Conservation (phyloP, 2,888 invertebrate species). For the Dicycla oo region DNA sequence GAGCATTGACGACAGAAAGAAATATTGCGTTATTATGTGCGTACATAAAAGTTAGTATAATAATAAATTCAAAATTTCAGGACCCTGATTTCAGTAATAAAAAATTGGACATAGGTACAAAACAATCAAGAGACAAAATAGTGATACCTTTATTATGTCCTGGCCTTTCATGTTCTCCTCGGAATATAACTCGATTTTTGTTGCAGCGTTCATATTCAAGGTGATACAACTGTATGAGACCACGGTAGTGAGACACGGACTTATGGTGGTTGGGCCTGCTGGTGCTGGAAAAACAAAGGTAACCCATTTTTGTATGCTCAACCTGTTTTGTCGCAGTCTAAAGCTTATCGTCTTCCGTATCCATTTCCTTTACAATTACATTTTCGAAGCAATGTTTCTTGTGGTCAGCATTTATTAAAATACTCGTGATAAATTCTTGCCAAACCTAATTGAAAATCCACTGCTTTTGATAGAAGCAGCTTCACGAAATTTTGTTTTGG, state of each 20-base stretch:
- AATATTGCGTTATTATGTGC: no score
- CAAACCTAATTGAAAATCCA: background rate
- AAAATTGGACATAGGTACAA: no score
- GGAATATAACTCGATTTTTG: background rate
- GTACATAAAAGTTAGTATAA: background rate
- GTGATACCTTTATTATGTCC: background rate
- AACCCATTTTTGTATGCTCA: background rate
- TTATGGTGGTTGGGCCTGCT: slow-evolving; percentile 96
- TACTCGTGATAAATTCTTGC: no score
- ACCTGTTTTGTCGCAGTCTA: background rate
- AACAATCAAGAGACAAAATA: background rate
- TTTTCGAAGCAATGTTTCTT: background rate
- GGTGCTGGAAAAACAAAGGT: slow-evolving; percentile 96
- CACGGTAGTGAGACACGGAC: slow-evolving; percentile 94
- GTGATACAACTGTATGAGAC: slow-evolving; percentile 96
- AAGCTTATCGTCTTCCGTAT: background rate
- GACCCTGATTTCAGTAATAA: background rate
- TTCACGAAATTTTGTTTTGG: background rate
- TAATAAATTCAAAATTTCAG: background rate
- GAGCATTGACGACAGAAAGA: no score
- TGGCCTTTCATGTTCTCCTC: background rate
- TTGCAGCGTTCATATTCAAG: slow-evolving; percentile 93
- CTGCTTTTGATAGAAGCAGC: background rate
- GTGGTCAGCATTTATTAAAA: background rate
- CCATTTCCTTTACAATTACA: background rate